phyloP scores from a whole-genome alignment of 1,140 invertebrate genomes.

The Pristionchus pacificus region DNA sequence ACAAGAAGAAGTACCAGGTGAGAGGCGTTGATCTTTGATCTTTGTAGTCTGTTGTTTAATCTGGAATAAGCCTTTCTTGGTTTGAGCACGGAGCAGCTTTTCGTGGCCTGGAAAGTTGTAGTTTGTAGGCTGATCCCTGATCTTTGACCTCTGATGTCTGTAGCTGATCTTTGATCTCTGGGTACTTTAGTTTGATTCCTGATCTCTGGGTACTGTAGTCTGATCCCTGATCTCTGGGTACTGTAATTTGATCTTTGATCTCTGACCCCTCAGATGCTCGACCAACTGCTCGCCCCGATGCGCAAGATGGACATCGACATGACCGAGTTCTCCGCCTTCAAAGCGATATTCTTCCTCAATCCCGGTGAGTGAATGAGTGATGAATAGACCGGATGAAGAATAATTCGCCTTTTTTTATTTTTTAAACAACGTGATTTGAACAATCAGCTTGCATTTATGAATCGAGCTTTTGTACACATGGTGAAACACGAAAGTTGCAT shows the following conservation, averaged over 20 bases:
- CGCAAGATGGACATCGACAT: slow-evolving; percentile 49
- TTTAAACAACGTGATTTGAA: not conserved
- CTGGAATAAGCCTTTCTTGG: no score
- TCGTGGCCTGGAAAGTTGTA: no score
- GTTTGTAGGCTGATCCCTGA: no score
- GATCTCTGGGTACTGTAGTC: no score
- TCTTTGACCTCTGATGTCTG: no score
- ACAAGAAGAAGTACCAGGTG: slow-evolving; percentile 51
- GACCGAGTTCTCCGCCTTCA: slow-evolving; percentile 55
- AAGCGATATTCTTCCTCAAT: slow-evolving; percentile 57
- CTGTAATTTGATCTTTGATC: no score
- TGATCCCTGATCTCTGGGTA: no score
- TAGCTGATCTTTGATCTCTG: no score
- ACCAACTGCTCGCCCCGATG: slow-evolving; percentile 54
- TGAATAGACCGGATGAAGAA: not conserved
- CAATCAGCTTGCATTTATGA: slow-evolving; percentile 7
- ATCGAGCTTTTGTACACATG: not conserved
- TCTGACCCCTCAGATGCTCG: slow-evolving; percentile 42
- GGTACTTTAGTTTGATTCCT: no score
- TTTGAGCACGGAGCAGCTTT: no score
- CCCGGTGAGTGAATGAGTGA: slow-evolving; percentile 36
- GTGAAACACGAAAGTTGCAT: no score
- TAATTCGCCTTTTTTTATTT: slow-evolving; percentile 7
- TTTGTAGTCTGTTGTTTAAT: no score
- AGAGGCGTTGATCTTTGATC: not conserved